Conservation (phyloP, 2,888 invertebrate species). For the Neoaliturus tenellus region DNA sequence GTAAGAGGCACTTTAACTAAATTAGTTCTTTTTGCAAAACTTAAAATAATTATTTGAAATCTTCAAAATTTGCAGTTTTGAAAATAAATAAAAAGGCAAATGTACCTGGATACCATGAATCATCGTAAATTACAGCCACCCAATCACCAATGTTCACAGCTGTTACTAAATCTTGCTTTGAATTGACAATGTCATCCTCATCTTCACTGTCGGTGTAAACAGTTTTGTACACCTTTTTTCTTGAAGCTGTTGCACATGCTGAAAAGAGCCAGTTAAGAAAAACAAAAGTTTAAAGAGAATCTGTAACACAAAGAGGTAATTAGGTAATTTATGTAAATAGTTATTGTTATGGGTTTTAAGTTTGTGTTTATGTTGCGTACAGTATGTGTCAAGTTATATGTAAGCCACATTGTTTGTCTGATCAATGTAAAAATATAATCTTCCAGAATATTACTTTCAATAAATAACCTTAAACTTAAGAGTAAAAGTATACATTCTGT, state of each 20-base stretch:
- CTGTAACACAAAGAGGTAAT: conserved; percentile 4
- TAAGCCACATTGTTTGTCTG: conserved; percentile 16
- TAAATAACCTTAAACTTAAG: conserved; percentile 31
- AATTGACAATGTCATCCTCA: conserved; percentile 12
- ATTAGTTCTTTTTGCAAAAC: background rate
- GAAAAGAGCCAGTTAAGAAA: conserved; percentile 17
- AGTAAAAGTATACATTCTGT: conserved; percentile 50
- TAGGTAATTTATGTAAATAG: conserved; percentile 29
- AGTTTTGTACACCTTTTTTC: conserved; percentile 29
- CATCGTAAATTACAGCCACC: too few species aligned
- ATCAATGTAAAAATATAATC: conserved; percentile 32
- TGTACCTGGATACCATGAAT: too few species aligned
- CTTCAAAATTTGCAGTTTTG: background rate
- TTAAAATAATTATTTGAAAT: background rate
- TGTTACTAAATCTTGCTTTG: conserved; percentile 17
- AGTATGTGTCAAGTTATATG: conserved; percentile 18
- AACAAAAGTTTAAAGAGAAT: conserved; percentile 21
- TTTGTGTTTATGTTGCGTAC: conserved; percentile 26
- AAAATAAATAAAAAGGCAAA: conserved; percentile 12
- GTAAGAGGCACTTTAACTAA: conserved; percentile 6
- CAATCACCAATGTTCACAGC: too few species aligned
- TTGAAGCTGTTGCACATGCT: conserved; percentile 29
- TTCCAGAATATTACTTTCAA: conserved; percentile 25
- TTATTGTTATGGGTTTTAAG: conserved; percentile 5
- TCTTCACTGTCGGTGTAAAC: conserved; percentile 28